Conservation (phyloP, 2,888 invertebrate genomes). For the Acleris literana region DNA sequence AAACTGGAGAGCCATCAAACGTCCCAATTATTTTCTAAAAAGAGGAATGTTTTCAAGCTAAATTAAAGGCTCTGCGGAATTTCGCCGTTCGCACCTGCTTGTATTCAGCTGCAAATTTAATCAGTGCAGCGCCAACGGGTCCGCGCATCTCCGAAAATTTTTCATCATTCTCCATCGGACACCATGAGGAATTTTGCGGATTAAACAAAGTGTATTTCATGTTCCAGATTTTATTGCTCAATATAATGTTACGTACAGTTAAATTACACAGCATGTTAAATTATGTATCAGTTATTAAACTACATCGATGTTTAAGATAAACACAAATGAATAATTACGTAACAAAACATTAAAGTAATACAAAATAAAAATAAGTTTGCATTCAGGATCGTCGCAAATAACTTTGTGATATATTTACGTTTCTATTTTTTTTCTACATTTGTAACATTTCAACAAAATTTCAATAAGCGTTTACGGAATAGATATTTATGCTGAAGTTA, state of each 20-base stretch:
- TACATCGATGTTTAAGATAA: no score
- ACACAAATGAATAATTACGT: no score
- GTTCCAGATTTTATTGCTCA: no score
- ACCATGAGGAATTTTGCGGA: neutral
- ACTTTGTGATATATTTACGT: no score
- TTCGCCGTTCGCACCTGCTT: conserved; percentile 20
- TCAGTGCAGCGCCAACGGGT: conserved; percentile 29
- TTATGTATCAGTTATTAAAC: no score
- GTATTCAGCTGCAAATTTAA: conserved; percentile 41
- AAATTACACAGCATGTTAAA: no score
- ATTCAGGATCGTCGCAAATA: no score
- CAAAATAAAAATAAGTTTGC: no score
- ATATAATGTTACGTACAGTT: no score
- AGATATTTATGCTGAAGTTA: conserved; percentile 17
- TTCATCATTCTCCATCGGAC: conserved; percentile 20
- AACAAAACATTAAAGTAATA: no score
- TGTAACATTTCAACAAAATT: no score
- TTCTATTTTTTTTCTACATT: no score
- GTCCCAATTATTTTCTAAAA: conserved; percentile 30
- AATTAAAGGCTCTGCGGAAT: conserved; percentile 20
- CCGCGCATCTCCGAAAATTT: conserved; percentile 18
- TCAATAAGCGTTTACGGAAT: neutral
- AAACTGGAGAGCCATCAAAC: conserved; percentile 19
- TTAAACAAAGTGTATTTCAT: conserved; percentile 1
- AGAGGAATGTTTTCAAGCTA: conserved; percentile 13